Percentiles rank a stretch among this genome's conserved stretches.
phyloP scores from a whole-genome alignment of 2,797 vertebrate genomes.

The Holocentrus rufus region DNA sequence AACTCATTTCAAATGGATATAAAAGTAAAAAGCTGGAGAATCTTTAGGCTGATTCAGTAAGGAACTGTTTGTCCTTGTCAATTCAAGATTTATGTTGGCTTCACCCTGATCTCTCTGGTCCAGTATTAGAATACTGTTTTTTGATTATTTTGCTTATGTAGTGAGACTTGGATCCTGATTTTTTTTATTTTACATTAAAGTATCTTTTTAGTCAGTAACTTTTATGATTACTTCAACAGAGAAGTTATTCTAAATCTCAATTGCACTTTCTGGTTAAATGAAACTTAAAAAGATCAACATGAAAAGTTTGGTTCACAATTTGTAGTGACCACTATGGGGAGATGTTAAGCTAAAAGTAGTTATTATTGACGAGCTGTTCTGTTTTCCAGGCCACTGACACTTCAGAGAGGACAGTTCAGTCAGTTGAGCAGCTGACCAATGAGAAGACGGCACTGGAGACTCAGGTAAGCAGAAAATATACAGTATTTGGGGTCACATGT shows the following conservation, averaged over 20 bases:
- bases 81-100: too few species aligned
- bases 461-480: constrained; percentile 76
- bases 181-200: background rate
- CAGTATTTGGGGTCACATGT: background rate
- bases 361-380: background rate
- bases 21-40: constrained; percentile 21
- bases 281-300: background rate
- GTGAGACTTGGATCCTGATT: background rate
- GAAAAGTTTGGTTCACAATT: background rate
- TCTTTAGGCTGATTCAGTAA: too few species aligned
- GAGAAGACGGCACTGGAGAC: constrained; percentile 64
- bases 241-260: background rate
- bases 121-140: too few species aligned
- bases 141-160: too few species aligned
- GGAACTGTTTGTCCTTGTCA: constrained; percentile 21
- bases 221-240: too few species aligned
- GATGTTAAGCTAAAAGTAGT: background rate
- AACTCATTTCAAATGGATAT: constrained; percentile 24
- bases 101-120: too few species aligned
- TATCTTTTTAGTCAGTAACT: too few species aligned
- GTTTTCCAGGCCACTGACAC: constrained; percentile 75
- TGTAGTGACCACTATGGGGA: background rate
- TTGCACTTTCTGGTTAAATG: background rate
- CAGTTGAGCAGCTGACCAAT: constrained; percentile 69
- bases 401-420: constrained; percentile 73